These are phyloP conservation scores for Pteruthius melanotis DNA, from an alignment of 2,113 vertebrate genomes.

Conservation along the genomic window DNA sequence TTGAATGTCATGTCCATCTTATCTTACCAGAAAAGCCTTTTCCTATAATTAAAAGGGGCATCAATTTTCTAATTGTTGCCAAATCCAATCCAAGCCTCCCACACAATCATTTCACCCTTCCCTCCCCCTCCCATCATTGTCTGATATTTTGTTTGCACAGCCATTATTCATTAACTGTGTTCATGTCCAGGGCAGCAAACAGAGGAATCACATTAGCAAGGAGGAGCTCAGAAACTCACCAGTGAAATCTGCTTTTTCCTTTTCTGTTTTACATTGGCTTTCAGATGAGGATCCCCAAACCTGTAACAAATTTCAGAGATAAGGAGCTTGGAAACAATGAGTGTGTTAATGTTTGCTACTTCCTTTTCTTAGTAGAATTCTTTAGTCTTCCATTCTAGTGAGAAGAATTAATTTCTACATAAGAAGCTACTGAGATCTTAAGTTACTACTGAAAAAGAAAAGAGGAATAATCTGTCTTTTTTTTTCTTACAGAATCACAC, in stretches of 20 bases:
- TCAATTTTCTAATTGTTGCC: slow-evolving; percentile 8
- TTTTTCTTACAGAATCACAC: background rate
- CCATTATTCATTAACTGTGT: slow-evolving; percentile 43
- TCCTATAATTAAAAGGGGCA: slow-evolving; percentile 29
- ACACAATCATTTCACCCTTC: background rate
- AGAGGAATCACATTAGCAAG: background rate
- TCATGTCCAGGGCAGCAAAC: slow-evolving; percentile 3
- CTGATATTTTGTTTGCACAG: slow-evolving; percentile 45
- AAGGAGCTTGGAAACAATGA: background rate
- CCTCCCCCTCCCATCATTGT: slow-evolving; percentile 10
- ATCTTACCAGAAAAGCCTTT: slow-evolving; percentile 23
- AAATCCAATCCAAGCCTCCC: background rate
- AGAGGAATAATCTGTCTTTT: background rate
- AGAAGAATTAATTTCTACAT: background rate
- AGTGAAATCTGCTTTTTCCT: background rate
- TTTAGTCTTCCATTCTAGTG: background rate
- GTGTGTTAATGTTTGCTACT: background rate
- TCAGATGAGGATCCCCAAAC: background rate
- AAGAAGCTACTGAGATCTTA: background rate
- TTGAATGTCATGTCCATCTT: background rate
- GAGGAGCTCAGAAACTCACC: background rate
- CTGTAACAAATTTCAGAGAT: background rate
- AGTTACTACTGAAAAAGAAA: background rate
- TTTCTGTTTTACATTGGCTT: background rate
- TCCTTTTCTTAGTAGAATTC: background rate